Base-by-base conservation (phyloP, 2,113 vertebrate genomes). In the Cyanoramphus novaezelandiae region DNA sequence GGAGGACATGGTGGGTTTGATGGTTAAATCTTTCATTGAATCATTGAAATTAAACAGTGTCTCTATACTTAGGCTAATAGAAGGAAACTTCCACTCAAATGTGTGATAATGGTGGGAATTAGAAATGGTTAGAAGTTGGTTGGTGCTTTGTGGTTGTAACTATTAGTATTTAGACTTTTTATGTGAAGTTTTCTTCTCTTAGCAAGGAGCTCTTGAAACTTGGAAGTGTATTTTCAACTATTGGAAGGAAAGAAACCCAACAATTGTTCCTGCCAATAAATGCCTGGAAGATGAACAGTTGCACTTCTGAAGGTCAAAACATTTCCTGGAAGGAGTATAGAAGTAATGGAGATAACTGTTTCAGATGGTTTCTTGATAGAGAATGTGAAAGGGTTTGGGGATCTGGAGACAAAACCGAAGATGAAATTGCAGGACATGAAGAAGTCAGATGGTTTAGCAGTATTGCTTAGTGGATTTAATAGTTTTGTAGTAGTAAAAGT, bases 21-120 rank as follows among this genome's bases (percentile, higher is more conserved):
- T 15, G 43, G 20, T 41, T 74, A 62, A 9, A 69, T 19, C 74
- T 59, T n/a, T 29, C 63, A 15, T 1, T 39, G 19, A n/a, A 7
- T 12, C 14, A 21, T 37, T 47, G 44, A 44, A 44, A 44, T 44
- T 49, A 17, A 79, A 24, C 21, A 83, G 23, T n/a, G 23, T 17
- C 27, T 29, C 10, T 46, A 1, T 28, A 6, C 17, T 27, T 25
- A 7, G 24, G 47, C 55, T 39, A 49, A 20, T 24, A 9, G 3
- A 43, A 55, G 33, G 52, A 53, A 59, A 16, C 41, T 37, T 49
- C 33, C 16, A 8, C 25, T 83, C 24, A 13, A 21, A 17, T 12
- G 11, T 2, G 0, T 17, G 25, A 6, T 53, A 47, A 43, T 10
- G 28, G 19, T n/a, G 27, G 25, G 13, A 16, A 29, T 20, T 23